Base-by-base conservation (phyloP, 2,888 invertebrate species). In the Morpho achilles region DNA sequence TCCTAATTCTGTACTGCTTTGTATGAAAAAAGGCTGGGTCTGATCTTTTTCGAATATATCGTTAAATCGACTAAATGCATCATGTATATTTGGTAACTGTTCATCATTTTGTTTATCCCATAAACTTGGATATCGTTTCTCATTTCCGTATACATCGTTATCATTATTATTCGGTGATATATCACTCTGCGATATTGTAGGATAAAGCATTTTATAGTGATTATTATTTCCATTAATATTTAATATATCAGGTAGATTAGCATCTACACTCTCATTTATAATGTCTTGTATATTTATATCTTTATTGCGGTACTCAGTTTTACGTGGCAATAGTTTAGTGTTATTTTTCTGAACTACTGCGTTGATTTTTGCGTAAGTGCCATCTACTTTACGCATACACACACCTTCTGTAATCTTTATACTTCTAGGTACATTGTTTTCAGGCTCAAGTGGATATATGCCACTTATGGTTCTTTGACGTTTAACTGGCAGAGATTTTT, bases 1-100 rank as follows among this genome's bases (percentile, higher is more conserved):
- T 3, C 76, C 76, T 0, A 71, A 62, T 16, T 79, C 79, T 4
- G 66, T 66, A 22, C 76, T 69, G 22, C 81, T 80, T 69, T 84
- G 76, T 0, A 82, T 73, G 62, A 76, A 76, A 23, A 83, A 59
- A 0, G 86, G 81, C 49, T 76, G 74, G 0, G 65, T 70, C 1
- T 74, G 53, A 59, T 76, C 71, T 5, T 50, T 67, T 6, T 45
- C 56, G 32, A 70, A 64, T 0, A 67, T 62, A 49, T 68, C 62
- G 23, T 65, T 75, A 22, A 84, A 82, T 8, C 70, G 72, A 7
- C 68, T 76, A 50, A 87, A 87, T 0, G 70, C 83, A 8, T 80
- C 79, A 48, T 63, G 67, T 8, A 87, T 84, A 2, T 65, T 75
- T 0, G 87, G 87, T 56, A 86, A 59, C 3, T 8, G 42, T 7